Percentiles rank a stretch among this genome's conserved stretches.
Conservation (phyloP, 2,113 vertebrate genomes). For the Nannospalax galili region DNA sequence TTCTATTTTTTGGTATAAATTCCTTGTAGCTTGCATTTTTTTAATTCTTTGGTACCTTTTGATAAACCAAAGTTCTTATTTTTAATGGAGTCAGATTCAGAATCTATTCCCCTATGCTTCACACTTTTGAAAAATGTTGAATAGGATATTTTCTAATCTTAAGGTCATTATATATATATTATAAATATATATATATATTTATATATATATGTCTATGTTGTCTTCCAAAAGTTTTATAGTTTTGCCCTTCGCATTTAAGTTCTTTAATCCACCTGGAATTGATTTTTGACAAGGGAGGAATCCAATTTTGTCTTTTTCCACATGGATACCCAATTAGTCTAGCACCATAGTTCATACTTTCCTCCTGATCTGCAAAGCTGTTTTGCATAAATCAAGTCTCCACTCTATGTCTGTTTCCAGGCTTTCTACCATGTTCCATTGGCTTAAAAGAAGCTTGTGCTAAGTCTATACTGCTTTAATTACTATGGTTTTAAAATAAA, state of each 20-base stretch:
- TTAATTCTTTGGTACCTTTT: conserved; percentile 1
- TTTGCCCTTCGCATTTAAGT: conserved; percentile 64
- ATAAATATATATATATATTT: no score
- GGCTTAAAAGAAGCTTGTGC: conserved; percentile 11
- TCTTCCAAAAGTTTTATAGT: conserved; percentile 69
- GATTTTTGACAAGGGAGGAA: conserved; percentile 69
- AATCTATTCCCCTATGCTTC: neutral
- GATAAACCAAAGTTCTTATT: conserved; percentile 48
- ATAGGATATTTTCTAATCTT: neutral
- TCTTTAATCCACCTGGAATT: conserved; percentile 70
- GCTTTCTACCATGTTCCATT: neutral
- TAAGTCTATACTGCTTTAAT: conserved; percentile 15
- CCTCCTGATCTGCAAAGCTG: conserved; percentile 39
- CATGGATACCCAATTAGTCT: conserved; percentile 65
- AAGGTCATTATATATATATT: conserved; percentile 47
- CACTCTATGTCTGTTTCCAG: conserved; percentile 22
- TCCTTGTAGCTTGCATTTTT: conserved; percentile 25
- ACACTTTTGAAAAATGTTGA: conserved; percentile 45
- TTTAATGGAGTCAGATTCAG: conserved; percentile 28
- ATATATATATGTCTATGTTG: conserved; percentile 26
- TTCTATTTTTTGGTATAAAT: conserved; percentile 57
- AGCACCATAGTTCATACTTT: conserved; percentile 18
- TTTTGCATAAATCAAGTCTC: conserved; percentile 61
- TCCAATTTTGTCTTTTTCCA: conserved; percentile 75
- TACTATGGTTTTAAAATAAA: conserved; percentile 41